Percentiles rank a stretch among this genome's conserved stretches.
These are phyloP conservation scores for Darevskia nairensis DNA, from an alignment of 2,797 vertebrate species.

Conservation along the genomic window DNA sequence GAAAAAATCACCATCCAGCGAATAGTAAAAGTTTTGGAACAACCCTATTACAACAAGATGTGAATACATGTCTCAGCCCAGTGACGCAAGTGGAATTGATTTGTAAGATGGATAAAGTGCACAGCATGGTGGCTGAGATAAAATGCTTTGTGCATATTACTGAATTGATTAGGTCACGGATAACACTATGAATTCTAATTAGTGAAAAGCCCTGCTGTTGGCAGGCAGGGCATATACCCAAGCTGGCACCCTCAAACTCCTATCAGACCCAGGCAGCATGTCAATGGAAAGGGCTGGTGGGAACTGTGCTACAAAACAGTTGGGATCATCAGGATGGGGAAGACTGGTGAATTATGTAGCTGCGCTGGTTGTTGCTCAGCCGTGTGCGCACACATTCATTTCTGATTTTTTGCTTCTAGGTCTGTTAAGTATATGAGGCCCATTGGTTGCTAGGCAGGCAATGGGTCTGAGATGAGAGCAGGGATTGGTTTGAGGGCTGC, in stretches of 20 bases:
- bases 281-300: no score
- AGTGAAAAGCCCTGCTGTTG: not conserved
- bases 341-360: not conserved
- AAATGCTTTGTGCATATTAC: not conserved
- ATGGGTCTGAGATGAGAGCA: not conserved
- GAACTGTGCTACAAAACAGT: no score
- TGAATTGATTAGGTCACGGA: not conserved
- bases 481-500: not conserved
- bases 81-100: not conserved
- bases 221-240: no score
- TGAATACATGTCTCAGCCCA: not conserved
- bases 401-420: not conserved
- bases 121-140: slow-evolving; percentile 11
- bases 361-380: not conserved
- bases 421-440: not conserved
- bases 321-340: no score
- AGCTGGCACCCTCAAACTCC: no score
- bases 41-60: slow-evolving; percentile 14
- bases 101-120: not conserved
- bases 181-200: not conserved
- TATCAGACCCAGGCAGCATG: no score
- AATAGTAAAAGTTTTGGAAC: slow-evolving; percentile 18
- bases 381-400: not conserved
- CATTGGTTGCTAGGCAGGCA: not conserved
- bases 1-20: not conserved